These are phyloP conservation scores for Botia kubotai DNA, from an alignment of 2,797 vertebrate genomes.

Conservation along the genomic window DNA sequence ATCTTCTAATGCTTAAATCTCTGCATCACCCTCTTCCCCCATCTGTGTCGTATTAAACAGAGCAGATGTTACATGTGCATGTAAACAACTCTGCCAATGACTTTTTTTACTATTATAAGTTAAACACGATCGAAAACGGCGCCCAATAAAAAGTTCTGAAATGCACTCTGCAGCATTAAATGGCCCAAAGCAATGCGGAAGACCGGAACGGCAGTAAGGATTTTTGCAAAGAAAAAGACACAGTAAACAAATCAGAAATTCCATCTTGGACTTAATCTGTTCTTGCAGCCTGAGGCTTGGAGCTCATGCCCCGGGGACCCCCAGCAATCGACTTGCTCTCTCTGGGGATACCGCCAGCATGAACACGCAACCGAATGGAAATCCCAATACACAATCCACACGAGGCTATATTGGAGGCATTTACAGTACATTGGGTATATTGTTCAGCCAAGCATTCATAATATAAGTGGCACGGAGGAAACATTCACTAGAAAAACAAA, in stretches of 20 bases:
- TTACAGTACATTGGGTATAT: slow-evolving; percentile 78
- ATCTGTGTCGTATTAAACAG: slow-evolving; percentile 13
- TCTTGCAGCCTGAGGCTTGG: slow-evolving; percentile 70
- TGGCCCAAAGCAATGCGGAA: slow-evolving; percentile 43
- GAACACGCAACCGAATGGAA: slow-evolving; percentile 78
- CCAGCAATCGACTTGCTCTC: slow-evolving; percentile 64
- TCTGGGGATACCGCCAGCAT: slow-evolving; percentile 66
- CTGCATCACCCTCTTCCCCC: no score
- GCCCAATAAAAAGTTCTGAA: slow-evolving; percentile 30
- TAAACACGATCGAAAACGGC: slow-evolving; percentile 37
- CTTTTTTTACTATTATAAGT: neutral
- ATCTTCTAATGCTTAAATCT: neutral
- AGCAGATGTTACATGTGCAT: slow-evolving; percentile 3
- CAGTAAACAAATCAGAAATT: slow-evolving; percentile 71
- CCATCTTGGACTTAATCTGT: slow-evolving; percentile 75
- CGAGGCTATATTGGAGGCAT: slow-evolving; percentile 75
- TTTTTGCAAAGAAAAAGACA: slow-evolving; percentile 57
- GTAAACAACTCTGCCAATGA: slow-evolving; percentile 3
- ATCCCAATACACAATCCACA: slow-evolving; percentile 73
- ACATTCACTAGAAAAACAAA: slow-evolving; percentile 41
- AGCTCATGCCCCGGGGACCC: slow-evolving; percentile 73
- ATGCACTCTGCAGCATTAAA: slow-evolving; percentile 45
- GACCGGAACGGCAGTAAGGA: slow-evolving; percentile 59
- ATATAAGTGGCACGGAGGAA: slow-evolving; percentile 65
- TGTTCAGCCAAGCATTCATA: slow-evolving; percentile 75